Conservation (phyloP, 1,140 invertebrate species). For the Brachionus calyciflorus region DNA sequence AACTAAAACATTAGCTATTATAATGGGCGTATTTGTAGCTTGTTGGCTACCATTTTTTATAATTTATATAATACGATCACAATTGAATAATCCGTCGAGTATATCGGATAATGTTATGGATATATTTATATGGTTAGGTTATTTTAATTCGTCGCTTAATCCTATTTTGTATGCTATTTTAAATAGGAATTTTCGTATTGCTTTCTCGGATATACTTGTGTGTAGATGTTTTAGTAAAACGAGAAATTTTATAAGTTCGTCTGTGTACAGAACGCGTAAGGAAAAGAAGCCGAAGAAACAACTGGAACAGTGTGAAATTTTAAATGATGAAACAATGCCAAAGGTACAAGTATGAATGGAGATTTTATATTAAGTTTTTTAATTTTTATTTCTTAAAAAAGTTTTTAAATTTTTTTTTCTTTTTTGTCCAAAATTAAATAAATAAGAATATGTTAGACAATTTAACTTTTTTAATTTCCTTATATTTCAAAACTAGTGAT, state of each 20-base stretch:
- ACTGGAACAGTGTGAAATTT: neutral
- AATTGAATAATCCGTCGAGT: neutral
- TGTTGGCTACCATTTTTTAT: slow-evolving; percentile 47
- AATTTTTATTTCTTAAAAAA: too few relatives aligned
- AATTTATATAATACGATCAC: slow-evolving; percentile 29
- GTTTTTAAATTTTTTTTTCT: too few relatives aligned
- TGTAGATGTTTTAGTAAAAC: slow-evolving; percentile 24
- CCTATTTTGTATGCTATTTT: slow-evolving; percentile 45
- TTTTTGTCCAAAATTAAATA: too few relatives aligned
- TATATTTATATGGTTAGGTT: slow-evolving; percentile 43
- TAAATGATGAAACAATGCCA: too few relatives aligned
- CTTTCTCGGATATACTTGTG: slow-evolving; percentile 35
- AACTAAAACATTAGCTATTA: slow-evolving; percentile 26
- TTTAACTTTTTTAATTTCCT: too few relatives aligned
- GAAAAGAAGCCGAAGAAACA: too few relatives aligned
- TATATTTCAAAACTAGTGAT: too few relatives aligned
- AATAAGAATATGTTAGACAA: too few relatives aligned
- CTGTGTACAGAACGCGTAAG: neutral
- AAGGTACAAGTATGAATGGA: too few relatives aligned
- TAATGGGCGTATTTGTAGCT: slow-evolving; percentile 37
- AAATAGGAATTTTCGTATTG: slow-evolving; percentile 44
- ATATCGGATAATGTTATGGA: slow-evolving; percentile 2
- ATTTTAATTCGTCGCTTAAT: slow-evolving; percentile 46
- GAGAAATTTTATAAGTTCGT: neutral
- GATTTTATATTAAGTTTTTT: too few relatives aligned